Evolutionary conservation across 23 tunicate species (phyloP).

Genomic region (Ascidia mentula): DNA sequence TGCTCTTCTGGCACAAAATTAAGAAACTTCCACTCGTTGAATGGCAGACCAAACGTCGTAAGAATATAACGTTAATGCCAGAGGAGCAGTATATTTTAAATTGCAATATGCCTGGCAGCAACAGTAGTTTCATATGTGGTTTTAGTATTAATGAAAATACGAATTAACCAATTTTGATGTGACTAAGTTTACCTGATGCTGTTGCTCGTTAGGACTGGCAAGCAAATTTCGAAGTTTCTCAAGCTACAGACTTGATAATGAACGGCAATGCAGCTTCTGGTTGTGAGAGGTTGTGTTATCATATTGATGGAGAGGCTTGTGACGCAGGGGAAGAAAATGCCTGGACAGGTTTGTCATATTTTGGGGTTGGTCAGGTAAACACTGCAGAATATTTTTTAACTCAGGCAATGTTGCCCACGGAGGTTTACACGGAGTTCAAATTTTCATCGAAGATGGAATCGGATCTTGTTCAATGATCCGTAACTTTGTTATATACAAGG

Average conservation of each 20-base stretch:
- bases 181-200: too few relatives aligned
- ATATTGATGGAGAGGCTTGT: slow-evolving; percentile 66
- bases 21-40: too few relatives aligned
- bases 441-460: slow-evolving; percentile 28
- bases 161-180: too few relatives aligned
- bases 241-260: slow-evolving; percentile 40
- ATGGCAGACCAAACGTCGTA: too few relatives aligned
- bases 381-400: background rate
- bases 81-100: too few relatives aligned
- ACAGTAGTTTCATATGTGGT: too few relatives aligned
- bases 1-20: too few relatives aligned
- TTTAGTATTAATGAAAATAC: too few relatives aligned
- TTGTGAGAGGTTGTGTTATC: slow-evolving; percentile 70
- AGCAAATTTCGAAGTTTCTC: slow-evolving; percentile 39
- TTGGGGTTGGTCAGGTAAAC: background rate
- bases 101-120: too few relatives aligned
- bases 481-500: slow-evolving; percentile 60
- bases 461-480: slow-evolving; percentile 58
- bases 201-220: slow-evolving; percentile 91
- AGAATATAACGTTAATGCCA: too few relatives aligned
- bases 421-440: slow-evolving; percentile 70
- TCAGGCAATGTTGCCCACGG: slow-evolving; percentile 82
- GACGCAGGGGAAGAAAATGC: slow-evolving; percentile 33
- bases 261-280: slow-evolving; percentile 68
- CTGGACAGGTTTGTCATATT: slow-evolving; percentile 33